Base-by-base conservation (phyloP, 2,113 vertebrate species). In the Oncorhynchus masou region DNA sequence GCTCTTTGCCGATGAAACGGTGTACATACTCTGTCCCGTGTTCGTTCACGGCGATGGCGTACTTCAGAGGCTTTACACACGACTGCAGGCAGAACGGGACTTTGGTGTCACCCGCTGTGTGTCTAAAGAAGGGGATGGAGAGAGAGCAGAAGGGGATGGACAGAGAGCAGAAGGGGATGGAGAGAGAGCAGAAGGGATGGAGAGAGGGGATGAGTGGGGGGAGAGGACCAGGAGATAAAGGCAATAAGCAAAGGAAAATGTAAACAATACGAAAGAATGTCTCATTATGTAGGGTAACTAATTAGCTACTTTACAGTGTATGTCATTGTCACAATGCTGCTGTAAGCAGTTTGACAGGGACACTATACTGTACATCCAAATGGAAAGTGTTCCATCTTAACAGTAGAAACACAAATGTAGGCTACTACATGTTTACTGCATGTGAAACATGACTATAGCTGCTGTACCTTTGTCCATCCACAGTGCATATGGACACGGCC, bases 1-100 rank as follows among this genome's bases (percentile, higher is more conserved):
- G 98, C 85, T 99, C 98, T 88, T 99, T 99, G 34, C 97, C 97
- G 66, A 99, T 97, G 27, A 98, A 99, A 89, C 95, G 95, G 92
- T 99, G 98, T 24, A 99, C 98, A 1, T 97, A 98, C 39, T 99
- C 97, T 0, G 97, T 99, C 89, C 97, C 96, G 75, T 99, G 96
- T 68, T 99, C 97, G 75, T 99, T 96, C 16, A 99, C 96, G 51
- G 98, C 95, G 84, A 99, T 94, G 54, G 98, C 96, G 0, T 99
- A 99, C 79, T 99, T 99, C 89, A 99, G 91, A 48, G 98, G 97
- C 87, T 99, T 99, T 12, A 99, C 96, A 2, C 98, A 99, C 4
- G 97, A 99, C 90, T 99, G 98, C 65, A 99, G 95, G 77, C 98
- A 99, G 92, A 99, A 99, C 0, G 98, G 98, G 54, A 99, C 96